Evolutionary conservation across 2,888 invertebrate genomes (phyloP), one percentile per base, ranked within the genome.

Genomic region (Pristionchus fissidentatus): DNA sequence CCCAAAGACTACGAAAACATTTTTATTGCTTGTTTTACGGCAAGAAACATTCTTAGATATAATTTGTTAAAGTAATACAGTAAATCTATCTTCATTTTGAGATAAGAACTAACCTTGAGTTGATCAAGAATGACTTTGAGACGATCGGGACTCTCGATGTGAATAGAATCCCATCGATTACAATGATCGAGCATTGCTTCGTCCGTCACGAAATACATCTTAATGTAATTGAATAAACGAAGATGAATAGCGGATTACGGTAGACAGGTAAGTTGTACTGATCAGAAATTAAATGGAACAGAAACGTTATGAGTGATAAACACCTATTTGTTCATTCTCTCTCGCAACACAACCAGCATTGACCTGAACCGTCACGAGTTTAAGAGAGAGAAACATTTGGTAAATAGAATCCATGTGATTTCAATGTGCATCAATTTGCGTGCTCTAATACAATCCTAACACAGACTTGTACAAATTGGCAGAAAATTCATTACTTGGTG

Each of bases 61-160:
- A 22, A 5, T 38, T 15, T 66, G 38, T 4, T 66, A 22, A n/a
- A n/a, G n/a, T n/a, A n/a, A n/a, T n/a, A n/a, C n/a, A 49, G 8
- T 49, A 49, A 49, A 49, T 13, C 19, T 19, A 49, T 49, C 49
- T 19, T 19, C 8, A 19, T 19, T 10, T 49, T 38, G 8, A 32
- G 29, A 49, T 26, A 5, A 22, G 52, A 22, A 35, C 49, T 26
- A 15, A 87, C 88, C 83, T 89, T 52, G 5, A 90, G 80, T 32
- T 82, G 77, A 22, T 87, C 79, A 1, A 85, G 22, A 35, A 90
- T 89, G 41, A 66, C 78, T 49, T 83, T 81, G n/a, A 92, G 79
- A 32, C 92, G 75, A 26, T 87, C 84, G 1, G 91, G 91, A 10
- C 60, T 70, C 81, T 92, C 92, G 66, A 91, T 90, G 83, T 91